Percentiles rank a stretch among this genome's conserved stretches.
Conservation (phyloP, 2,888 invertebrate genomes). For the Lissonota sp. region DNA sequence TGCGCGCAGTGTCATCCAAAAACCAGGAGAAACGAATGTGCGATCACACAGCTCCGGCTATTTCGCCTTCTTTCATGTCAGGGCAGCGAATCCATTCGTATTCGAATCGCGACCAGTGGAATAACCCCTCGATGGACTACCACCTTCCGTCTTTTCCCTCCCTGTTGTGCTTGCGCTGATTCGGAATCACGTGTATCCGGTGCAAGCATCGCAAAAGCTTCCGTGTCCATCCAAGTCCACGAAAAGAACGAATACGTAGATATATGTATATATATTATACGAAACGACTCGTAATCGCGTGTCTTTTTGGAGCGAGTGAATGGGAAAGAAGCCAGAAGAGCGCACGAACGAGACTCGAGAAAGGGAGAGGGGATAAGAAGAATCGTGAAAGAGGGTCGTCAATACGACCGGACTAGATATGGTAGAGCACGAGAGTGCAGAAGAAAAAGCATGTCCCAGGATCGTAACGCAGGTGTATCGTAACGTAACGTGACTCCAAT, state of each 20-base stretch:
- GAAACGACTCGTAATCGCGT: slow-evolving; percentile 8
- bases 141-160: not conserved
- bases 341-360: slow-evolving; percentile 12
- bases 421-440: too few species aligned
- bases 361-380: slow-evolving; percentile 19
- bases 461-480: too few species aligned
- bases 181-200: slow-evolving; percentile 47
- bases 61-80: slow-evolving; percentile 27
- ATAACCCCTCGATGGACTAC: slow-evolving; percentile 27
- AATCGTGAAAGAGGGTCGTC: not conserved
- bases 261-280: not conserved
- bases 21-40: slow-evolving; percentile 31
- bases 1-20: not conserved
- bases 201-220: slow-evolving; percentile 36
- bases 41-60: slow-evolving; percentile 15
- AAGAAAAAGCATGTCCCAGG: too few species aligned
- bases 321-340: slow-evolving; percentile 44
- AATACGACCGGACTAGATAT: not conserved
- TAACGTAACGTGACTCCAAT: too few species aligned
- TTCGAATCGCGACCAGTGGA: slow-evolving; percentile 43
- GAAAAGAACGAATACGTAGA: not conserved
- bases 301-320: slow-evolving; percentile 11
- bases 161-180: slow-evolving; percentile 10
- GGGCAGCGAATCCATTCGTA: slow-evolving; percentile 46
- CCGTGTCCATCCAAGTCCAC: slow-evolving; percentile 19